Percentiles rank a stretch among this genome's conserved stretches.
phyloP scores from a whole-genome alignment of 2,888 invertebrate species.

The Tachystola acroxantha region DNA sequence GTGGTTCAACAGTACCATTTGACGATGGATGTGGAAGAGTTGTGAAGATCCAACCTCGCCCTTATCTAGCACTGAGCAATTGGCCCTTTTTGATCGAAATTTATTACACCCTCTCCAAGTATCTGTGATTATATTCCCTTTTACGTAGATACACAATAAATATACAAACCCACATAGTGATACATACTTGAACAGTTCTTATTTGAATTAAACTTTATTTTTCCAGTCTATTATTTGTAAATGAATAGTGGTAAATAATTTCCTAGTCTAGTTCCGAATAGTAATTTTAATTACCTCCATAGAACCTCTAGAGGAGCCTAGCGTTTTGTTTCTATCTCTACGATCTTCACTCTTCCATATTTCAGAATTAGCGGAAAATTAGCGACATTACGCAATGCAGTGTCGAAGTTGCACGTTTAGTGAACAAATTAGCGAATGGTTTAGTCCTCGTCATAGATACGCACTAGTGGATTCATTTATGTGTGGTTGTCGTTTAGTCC shows the following conservation, averaged over 20 bases:
- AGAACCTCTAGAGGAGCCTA: conserved; percentile 47
- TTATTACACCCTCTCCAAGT: conserved; percentile 11
- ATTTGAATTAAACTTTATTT: background rate
- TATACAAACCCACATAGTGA: conserved; percentile 19
- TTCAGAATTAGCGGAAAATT: conserved; percentile 49
- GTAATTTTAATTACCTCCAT: conserved; percentile 23
- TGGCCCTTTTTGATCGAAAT: conserved; percentile 18
- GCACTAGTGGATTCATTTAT: conserved; percentile 60
- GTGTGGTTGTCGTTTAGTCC: conserved; percentile 53
- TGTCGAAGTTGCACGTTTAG: conserved; percentile 63
- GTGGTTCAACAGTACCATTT: conserved; percentile 58
- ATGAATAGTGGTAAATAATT: too few species aligned
- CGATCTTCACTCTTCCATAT: conserved; percentile 76
- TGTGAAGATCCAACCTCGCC: conserved; percentile 29
- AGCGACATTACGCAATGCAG: conserved; percentile 35
- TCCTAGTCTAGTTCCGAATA: background rate
- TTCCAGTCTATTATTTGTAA: background rate
- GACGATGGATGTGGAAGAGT: conserved; percentile 75
- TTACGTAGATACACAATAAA: conserved; percentile 33
- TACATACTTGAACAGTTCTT: background rate
- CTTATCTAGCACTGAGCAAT: conserved; percentile 36
- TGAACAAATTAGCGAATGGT: conserved; percentile 46
- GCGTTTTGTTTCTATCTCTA: conserved; percentile 48
- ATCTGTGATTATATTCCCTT: conserved; percentile 13
- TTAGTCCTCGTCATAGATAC: conserved; percentile 49